Percentiles rank a stretch among this genome's conserved stretches.
phyloP scores from a whole-genome alignment of 2,888 invertebrate genomes.

The Coleophora deauratella region DNA sequence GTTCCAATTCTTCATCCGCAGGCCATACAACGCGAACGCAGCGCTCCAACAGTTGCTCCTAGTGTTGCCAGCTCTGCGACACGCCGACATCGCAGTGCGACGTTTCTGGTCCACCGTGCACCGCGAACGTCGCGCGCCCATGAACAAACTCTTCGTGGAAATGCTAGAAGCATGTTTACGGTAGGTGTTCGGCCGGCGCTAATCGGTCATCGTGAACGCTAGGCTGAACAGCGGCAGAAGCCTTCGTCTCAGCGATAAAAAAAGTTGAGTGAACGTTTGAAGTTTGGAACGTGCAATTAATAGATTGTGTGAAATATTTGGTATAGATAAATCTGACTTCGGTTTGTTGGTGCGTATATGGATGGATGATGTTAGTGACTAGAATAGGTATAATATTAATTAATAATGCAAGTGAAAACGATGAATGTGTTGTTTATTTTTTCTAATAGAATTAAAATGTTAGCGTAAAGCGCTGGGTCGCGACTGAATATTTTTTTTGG shows the following conservation, averaged over 20 bases:
- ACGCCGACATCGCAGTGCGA: slow-evolving; percentile 91
- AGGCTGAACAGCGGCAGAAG: not conserved
- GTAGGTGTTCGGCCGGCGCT: slow-evolving; percentile 38
- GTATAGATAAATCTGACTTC: slow-evolving; percentile 15
- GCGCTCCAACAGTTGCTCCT: slow-evolving; percentile 91
- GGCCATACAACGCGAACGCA: slow-evolving; percentile 81
- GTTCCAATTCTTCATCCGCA: no score
- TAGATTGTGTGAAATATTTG: slow-evolving; percentile 4
- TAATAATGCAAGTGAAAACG: not conserved
- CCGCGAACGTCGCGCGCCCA: slow-evolving; percentile 89
- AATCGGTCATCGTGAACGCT: not conserved
- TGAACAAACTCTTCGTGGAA: slow-evolving; percentile 97
- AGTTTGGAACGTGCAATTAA: no score
- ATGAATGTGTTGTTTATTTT: slow-evolving; percentile 14
- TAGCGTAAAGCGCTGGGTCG: slow-evolving; percentile 14
- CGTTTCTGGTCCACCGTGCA: slow-evolving; percentile 93
- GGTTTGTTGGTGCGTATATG: slow-evolving; percentile 6
- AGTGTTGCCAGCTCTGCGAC: slow-evolving; percentile 89
- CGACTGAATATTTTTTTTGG: slow-evolving; percentile 8
- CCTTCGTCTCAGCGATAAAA: not conserved
- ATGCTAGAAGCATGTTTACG: slow-evolving; percentile 90
- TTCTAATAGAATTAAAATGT: slow-evolving; percentile 2
- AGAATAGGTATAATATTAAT: no score
- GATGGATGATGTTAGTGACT: slow-evolving; percentile 1
- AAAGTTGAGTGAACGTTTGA: not conserved